Conservation (phyloP, 2,113 vertebrate species). For the cattle (Bos taurus) region ARS-UCD2.0 NC_037340.1:54254001-54254500, state of each 20-base stretch:
- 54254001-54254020: background rate
- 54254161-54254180: background rate
- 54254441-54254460: background rate
- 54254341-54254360: background rate
- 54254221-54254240: background rate
- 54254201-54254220: background rate
- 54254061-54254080: background rate
- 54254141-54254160: accelerated
- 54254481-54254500: background rate
- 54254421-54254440: background rate
- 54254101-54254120: background rate
- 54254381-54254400: background rate
- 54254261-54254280: background rate
- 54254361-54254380: background rate
- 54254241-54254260: accelerated
- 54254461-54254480: background rate
- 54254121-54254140: accelerated
- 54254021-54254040: background rate
- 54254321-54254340: background rate
- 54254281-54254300: accelerated
- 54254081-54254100: background rate
- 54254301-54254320: background rate
- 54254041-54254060: background rate
- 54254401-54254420: background rate
- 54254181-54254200: accelerated